Percentiles rank a stretch among this genome's conserved stretches.
phyloP scores from a whole-genome alignment of 2,113 vertebrate species.

The Steatornis caripensis region DNA sequence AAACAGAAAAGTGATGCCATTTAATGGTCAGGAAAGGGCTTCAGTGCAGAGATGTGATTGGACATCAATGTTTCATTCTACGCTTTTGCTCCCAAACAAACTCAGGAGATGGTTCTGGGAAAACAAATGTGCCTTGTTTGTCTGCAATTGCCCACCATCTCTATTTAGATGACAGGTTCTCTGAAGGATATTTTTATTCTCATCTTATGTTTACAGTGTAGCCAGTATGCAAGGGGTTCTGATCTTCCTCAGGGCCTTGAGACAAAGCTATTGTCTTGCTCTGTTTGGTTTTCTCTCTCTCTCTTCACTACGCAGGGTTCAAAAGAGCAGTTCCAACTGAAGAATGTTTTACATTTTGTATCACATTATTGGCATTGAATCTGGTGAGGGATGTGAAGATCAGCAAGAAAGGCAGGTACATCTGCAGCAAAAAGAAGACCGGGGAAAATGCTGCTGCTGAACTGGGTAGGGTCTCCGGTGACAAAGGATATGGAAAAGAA shows the following conservation, averaged over 20 bases:
- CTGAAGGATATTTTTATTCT: neutral
- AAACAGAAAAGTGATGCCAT: neutral
- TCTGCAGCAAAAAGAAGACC: neutral
- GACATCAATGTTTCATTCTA: neutral
- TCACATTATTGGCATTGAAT: neutral
- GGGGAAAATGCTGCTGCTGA: neutral
- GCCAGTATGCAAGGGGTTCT: neutral
- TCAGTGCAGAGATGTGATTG: neutral
- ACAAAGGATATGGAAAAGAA: neutral
- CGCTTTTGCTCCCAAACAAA: neutral
- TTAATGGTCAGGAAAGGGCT: neutral
- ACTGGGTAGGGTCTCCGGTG: neutral
- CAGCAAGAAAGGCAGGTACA: neutral
- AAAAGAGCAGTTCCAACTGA: neutral
- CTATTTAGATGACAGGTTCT: neutral
- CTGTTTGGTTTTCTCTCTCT: neutral
- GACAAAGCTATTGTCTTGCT: neutral
- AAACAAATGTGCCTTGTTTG: neutral
- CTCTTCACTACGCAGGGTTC: neutral
- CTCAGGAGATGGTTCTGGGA: neutral
- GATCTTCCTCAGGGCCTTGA: neutral
- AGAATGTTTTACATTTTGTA: neutral
- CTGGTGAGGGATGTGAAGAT: neutral
- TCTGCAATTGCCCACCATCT: neutral
- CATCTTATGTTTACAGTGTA: neutral